Evolutionary conservation across 2,113 vertebrate genomes (phyloP).

Genomic region (Nematolebias whitei): DNA sequence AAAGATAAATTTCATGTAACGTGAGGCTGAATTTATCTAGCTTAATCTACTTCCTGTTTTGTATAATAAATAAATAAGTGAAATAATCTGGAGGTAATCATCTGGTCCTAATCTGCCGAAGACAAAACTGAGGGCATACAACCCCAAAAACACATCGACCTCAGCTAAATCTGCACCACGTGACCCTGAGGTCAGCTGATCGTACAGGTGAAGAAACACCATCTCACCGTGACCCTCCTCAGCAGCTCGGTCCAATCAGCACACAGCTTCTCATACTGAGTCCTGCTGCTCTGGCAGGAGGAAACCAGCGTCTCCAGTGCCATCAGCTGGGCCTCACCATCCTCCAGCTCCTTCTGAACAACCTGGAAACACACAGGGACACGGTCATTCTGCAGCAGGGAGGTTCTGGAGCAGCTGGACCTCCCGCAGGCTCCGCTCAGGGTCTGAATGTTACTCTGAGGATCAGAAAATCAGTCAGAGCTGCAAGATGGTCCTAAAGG

Average conservation of each 20-base stretch:
- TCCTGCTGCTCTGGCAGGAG: constrained; percentile 77
- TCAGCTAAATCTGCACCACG: too few relatives aligned
- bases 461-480: neutral
- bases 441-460: too few relatives aligned
- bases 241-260: constrained; percentile 79
- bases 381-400: neutral
- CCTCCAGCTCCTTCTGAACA: constrained; percentile 86
- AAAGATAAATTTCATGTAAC: too few relatives aligned
- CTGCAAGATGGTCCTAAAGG: neutral
- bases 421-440: neutral
- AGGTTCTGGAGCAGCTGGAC: too few relatives aligned
- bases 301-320: constrained; percentile 81
- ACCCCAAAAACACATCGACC: too few relatives aligned
- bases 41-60: too few relatives aligned
- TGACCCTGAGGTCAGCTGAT: too few relatives aligned
- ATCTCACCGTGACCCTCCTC: constrained; percentile 77
- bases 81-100: too few relatives aligned
- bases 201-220: neutral
- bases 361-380: constrained; percentile 69
- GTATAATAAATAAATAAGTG: too few relatives aligned
- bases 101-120: too few relatives aligned
- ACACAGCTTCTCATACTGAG: constrained; percentile 80
- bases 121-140: too few relatives aligned
- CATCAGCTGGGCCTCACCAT: constrained; percentile 79
- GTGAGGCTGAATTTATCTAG: too few relatives aligned